Evolutionary conservation across 2,888 invertebrate genomes (phyloP), one percentile per base, ranked within the genome.

Genomic region (Pyrgus malvae): DNA sequence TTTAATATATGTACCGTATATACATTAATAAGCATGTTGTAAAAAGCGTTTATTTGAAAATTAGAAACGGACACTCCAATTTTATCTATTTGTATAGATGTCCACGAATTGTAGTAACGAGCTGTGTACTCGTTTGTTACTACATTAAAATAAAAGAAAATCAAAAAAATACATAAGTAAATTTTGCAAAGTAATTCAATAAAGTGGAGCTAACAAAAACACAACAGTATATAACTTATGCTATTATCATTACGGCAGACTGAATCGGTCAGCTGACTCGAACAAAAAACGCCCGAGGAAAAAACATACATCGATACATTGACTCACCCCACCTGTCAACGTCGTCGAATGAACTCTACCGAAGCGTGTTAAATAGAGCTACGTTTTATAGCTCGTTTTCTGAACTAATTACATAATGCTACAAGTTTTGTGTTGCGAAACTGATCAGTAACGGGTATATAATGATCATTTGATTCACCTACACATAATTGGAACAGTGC

Each of bases 321-420:
- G 53, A 53, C 53, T 53, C 53, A 53, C 53, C 53, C 45, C 53
- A 53, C 53, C 45, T 53, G 53, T 53, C 53, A 53, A 53, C 53
- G 53, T 31, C 45, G 53, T 53, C 53, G 53, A 53, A 53, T 53
- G 53, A 53, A 53, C 53, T 53, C 45, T 53, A 45, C 45, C 38
- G 31, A 35, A 44, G 29, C 21, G 38, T 38, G 29, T 45, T 29
- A 44, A 44, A 45, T 38, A 16, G 29, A 44, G 37, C 33, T 38
- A 23, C n/a, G n/a, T 35, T 42, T 27, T 12, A 27, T 45, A 29
- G 38, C 14, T 40, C 21, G 38, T 25, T 53, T 38, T 45, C 7
- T 35, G 33, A 21, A 45, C 37, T 45, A 53, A 45, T 50, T 50
- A 23, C 25, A 42, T 8, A 35, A 35, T 33, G 16, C 31, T 25